These are phyloP conservation scores for Caranx ignobilis DNA, from an alignment of 2,113 vertebrate species.

Conservation along the genomic window DNA sequence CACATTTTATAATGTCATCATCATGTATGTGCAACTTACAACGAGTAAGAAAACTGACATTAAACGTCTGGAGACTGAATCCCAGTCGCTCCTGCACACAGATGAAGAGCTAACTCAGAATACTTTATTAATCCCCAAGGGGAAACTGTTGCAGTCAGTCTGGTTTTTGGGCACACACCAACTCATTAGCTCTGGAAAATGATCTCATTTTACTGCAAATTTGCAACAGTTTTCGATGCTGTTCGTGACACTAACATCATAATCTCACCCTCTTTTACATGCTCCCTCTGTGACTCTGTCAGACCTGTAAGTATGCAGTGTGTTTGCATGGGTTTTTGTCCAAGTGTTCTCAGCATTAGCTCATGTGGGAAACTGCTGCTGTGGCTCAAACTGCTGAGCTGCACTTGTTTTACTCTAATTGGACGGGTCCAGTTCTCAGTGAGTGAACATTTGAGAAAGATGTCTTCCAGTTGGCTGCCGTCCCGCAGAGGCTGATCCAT, in stretches of 20 bases:
- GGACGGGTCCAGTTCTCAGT: conserved; percentile 25
- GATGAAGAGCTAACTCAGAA: too few species aligned
- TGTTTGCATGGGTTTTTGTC: not conserved
- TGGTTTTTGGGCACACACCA: not conserved
- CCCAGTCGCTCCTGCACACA: not conserved
- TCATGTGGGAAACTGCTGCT: not conserved
- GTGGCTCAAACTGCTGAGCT: conserved; percentile 11
- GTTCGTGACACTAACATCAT: not conserved
- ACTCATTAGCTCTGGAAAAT: not conserved
- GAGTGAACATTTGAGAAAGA: conserved; percentile 15
- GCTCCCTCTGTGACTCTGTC: not conserved
- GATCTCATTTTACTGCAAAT: not conserved
- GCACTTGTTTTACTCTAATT: conserved; percentile 42
- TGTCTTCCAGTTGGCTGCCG: conserved; percentile 44
- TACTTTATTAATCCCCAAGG: too few species aligned
- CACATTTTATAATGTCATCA: not conserved
- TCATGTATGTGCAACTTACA: not conserved
- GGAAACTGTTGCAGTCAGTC: not conserved
- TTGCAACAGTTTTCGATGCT: not conserved
- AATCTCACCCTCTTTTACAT: not conserved
- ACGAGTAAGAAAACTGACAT: not conserved
- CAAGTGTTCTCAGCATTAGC: too few species aligned
- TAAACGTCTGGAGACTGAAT: not conserved
- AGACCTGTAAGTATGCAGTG: not conserved
- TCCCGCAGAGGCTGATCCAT: not conserved